Evolutionary conservation across 2,113 vertebrate species (phyloP).

Genomic region (Scytalopus superciliaris): DNA sequence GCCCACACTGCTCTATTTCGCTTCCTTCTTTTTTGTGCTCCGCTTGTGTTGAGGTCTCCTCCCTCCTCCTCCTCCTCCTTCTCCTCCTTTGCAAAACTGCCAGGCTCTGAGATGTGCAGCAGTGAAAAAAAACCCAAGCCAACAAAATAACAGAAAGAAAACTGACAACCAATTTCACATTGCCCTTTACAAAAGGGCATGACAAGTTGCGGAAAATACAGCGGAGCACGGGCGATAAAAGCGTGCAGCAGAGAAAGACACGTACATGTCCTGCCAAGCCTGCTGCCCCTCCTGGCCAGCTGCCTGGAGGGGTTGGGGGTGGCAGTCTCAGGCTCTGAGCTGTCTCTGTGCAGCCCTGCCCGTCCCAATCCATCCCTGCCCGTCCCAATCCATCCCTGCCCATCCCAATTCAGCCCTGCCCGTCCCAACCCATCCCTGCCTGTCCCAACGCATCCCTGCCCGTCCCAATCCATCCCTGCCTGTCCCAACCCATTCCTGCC

Average conservation of each 20-base stretch:
- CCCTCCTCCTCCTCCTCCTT: not conserved
- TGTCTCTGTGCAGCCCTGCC: too few relatives aligned
- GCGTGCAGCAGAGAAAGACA: not conserved
- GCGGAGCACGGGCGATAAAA: not conserved
- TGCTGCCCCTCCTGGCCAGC: not conserved
- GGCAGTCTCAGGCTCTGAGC: not conserved
- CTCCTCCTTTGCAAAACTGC: not conserved
- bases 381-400: accelerated
- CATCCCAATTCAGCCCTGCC: not conserved
- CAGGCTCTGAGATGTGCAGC: not conserved
- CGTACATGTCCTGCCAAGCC: not conserved
- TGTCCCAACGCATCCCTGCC: not conserved
- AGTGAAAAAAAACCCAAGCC: not conserved
- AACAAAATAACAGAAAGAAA: not conserved
- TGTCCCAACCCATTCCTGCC: accelerated
- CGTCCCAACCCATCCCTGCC: accelerated
- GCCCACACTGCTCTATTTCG: not conserved
- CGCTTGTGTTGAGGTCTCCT: not conserved
- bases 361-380: not conserved
- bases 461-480: accelerated
- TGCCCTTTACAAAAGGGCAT: constrained; percentile 11
- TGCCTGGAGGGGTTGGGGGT: not conserved
- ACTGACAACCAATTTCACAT: not conserved
- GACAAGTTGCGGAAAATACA: not conserved
- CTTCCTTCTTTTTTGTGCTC: not conserved